phyloP scores from a whole-genome alignment of 2,113 vertebrate genomes.

The Cyanocitta stelleri region DNA sequence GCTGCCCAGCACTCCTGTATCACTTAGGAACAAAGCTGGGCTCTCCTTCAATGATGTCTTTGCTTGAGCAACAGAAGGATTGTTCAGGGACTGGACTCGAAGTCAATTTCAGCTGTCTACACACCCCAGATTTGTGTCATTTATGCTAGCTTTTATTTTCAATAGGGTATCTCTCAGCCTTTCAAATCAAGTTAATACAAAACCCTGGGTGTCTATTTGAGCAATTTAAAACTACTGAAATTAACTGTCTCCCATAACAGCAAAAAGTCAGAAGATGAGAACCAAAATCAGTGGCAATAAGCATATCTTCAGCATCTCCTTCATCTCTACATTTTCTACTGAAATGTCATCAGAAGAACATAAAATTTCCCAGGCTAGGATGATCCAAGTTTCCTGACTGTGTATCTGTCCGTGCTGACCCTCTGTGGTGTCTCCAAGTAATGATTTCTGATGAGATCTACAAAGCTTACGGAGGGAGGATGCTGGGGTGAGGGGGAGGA shows the following conservation, averaged over 20 bases:
- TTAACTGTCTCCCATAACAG: not conserved
- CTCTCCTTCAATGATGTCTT: not conserved
- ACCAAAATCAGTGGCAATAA: not conserved
- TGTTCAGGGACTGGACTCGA: not conserved
- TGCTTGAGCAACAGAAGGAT: not conserved
- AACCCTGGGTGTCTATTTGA: not conserved
- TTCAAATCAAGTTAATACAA: not conserved
- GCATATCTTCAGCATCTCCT: not conserved
- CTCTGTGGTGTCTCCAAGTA: not conserved
- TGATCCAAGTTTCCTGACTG: not conserved
- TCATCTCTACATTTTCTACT: not conserved
- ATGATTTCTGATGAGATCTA: not conserved
- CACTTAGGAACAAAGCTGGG: not conserved
- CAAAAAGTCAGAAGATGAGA: not conserved
- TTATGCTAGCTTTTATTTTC: not conserved
- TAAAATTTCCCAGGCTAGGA: not conserved
- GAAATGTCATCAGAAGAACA: not conserved
- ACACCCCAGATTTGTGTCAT: not conserved
- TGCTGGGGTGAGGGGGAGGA: not conserved
- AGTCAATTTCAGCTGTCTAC: not conserved
- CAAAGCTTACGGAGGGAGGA: not conserved
- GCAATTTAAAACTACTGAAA: not conserved
- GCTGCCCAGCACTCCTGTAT: not conserved
- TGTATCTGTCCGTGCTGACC: not conserved
- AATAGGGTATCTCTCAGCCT: not conserved